phyloP scores from a whole-genome alignment of 2,113 vertebrate genomes.

The Stercorarius parasiticus region DNA sequence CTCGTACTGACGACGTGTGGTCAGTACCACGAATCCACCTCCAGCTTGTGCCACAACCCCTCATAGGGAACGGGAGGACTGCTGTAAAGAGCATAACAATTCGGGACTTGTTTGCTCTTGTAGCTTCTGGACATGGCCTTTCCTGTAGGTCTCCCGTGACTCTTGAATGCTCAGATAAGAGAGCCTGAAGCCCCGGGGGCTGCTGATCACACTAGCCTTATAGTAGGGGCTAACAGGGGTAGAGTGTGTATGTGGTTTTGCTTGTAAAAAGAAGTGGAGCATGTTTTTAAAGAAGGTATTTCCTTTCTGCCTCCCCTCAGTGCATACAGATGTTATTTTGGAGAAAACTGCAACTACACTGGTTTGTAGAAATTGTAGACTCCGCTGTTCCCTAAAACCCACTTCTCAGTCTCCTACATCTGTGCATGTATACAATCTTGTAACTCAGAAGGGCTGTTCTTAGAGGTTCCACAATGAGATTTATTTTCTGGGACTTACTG shows the following conservation, averaged over 20 bases:
- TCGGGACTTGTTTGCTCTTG: not conserved
- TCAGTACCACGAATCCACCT: not conserved
- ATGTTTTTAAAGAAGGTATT: constrained; percentile 52
- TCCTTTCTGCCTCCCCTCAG: not conserved
- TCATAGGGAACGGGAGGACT: not conserved
- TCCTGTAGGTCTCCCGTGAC: not conserved
- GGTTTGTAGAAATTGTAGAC: not conserved
- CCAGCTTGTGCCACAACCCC: not conserved
- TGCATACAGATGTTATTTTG: constrained; percentile 47
- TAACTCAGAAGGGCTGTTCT: constrained; percentile 17
- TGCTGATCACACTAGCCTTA: not conserved
- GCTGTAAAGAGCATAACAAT: not conserved
- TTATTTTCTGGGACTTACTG: constrained; percentile 43
- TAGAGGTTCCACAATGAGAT: not conserved
- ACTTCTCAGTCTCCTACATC: not conserved
- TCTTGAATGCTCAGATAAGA: not conserved
- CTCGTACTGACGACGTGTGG: not conserved
- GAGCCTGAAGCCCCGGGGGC: not conserved
- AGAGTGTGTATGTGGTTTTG: not conserved
- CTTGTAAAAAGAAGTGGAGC: not conserved
- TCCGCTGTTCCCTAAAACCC: constrained; percentile 15
- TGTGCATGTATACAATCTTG: not conserved
- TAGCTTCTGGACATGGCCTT: not conserved
- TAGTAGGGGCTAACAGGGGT: not conserved
- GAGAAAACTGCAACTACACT: constrained; percentile 1